These are phyloP conservation scores for Pammene aurita DNA, from an alignment of 2,888 invertebrate species.

Conservation along the genomic window DNA sequence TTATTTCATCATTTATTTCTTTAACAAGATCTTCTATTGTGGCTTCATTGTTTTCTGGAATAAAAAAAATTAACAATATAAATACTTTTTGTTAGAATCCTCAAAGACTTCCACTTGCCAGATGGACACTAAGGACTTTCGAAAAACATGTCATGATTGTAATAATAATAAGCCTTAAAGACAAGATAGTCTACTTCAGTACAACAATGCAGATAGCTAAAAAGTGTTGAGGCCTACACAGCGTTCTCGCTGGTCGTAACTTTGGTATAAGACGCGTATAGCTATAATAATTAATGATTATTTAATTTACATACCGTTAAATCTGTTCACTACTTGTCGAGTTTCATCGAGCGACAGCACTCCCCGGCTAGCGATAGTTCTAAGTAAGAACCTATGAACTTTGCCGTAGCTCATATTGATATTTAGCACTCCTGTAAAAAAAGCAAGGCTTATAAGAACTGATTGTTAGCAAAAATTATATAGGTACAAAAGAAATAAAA, in stretches of 20 bases:
- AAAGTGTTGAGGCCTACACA: no score
- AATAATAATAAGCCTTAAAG: no score
- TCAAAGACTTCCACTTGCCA: no score
- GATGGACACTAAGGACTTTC: no score
- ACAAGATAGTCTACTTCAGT: no score
- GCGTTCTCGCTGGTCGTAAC: background rate
- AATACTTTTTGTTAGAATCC: no score
- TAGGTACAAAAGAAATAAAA: background rate
- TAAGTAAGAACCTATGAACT: constrained; percentile 64
- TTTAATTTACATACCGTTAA: constrained; percentile 51
- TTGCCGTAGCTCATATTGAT: constrained; percentile 63
- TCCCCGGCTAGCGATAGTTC: constrained; percentile 68
- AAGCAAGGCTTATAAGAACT: background rate
- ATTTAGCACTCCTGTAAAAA: background rate
- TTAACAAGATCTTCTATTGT: constrained; percentile 59
- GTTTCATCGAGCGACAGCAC: constrained; percentile 63
- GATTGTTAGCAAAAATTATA: no score
- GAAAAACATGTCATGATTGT: no score
- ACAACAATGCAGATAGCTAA: no score
- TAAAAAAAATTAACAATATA: background rate
- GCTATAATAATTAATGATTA: no score
- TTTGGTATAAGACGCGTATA: background rate
- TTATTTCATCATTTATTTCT: constrained; percentile 67
- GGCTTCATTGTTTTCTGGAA: constrained; percentile 56
- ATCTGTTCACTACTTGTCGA: constrained; percentile 51